Conservation (phyloP, 1,140 invertebrate genomes). For the Brachionus plicatilis region DNA sequence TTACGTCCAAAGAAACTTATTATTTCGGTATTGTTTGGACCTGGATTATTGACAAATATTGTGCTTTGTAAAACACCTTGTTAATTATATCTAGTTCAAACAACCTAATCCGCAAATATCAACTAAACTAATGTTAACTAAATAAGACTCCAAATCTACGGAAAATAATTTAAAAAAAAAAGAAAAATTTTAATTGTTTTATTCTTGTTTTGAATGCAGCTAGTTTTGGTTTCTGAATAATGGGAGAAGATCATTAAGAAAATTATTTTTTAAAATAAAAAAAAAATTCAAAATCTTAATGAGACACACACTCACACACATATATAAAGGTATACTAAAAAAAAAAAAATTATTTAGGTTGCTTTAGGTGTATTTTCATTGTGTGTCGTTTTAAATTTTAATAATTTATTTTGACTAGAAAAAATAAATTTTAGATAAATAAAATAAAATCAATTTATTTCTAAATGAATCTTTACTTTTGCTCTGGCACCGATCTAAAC, state of each 20-base stretch:
- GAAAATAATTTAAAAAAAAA: not conserved
- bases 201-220: not conserved
- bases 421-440: not conserved
- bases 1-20: not conserved
- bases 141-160: conserved; percentile 1
- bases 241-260: not conserved
- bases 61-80: not conserved
- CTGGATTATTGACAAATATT: conserved; percentile 1
- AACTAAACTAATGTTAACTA: conserved; percentile 39
- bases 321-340: not conserved
- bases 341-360: conserved; percentile 13
- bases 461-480: not conserved
- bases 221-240: conserved; percentile 1
- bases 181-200: conserved; percentile 14
- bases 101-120: conserved; percentile 10
- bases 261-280: not conserved
- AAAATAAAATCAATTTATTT: not conserved
- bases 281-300: not conserved
- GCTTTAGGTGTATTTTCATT: conserved; percentile 9
- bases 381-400: conserved; percentile 14
- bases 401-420: conserved; percentile 37
- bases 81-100: not conserved
- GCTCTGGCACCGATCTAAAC: not conserved
- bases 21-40: not conserved
- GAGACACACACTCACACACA: not conserved